Conservation (phyloP, 2,797 vertebrate species). For the Tapera naevia region DNA sequence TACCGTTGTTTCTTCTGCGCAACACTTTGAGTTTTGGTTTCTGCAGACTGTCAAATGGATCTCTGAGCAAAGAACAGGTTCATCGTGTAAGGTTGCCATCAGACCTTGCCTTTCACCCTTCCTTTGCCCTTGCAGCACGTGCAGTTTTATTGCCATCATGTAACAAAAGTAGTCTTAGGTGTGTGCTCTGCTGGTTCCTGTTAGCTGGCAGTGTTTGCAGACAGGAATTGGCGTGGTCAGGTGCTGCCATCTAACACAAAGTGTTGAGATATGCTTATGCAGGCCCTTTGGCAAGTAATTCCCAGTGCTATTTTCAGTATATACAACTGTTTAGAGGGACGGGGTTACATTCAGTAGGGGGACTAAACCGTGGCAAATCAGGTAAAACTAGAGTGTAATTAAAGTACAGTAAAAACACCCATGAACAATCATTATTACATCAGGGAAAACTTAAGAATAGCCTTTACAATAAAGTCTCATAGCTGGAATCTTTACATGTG, state of each 20-base stretch:
- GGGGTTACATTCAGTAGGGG: background rate
- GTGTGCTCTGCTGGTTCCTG: background rate
- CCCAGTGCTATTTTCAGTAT: background rate
- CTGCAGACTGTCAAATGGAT: background rate
- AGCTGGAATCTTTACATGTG: background rate
- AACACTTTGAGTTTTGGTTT: background rate
- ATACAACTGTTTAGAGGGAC: background rate
- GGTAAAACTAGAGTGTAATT: background rate
- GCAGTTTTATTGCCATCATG: fast-evolving
- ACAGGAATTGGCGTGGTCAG: background rate
- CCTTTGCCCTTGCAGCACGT: fast-evolving
- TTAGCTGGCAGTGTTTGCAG: background rate
- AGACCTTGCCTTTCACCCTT: background rate
- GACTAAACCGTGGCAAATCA: conserved; percentile 33
- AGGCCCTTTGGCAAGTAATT: background rate
- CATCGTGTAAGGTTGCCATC: fast-evolving
- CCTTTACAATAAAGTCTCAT: background rate
- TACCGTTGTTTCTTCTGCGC: background rate
- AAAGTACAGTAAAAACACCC: background rate
- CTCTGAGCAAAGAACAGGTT: background rate
- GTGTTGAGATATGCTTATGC: background rate
- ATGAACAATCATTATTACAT: conserved; percentile 1
- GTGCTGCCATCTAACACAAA: background rate
- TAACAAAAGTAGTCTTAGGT: background rate
- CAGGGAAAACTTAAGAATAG: background rate